phyloP scores from a whole-genome alignment of 2,888 invertebrate genomes.

The Abscondita cerata region DNA sequence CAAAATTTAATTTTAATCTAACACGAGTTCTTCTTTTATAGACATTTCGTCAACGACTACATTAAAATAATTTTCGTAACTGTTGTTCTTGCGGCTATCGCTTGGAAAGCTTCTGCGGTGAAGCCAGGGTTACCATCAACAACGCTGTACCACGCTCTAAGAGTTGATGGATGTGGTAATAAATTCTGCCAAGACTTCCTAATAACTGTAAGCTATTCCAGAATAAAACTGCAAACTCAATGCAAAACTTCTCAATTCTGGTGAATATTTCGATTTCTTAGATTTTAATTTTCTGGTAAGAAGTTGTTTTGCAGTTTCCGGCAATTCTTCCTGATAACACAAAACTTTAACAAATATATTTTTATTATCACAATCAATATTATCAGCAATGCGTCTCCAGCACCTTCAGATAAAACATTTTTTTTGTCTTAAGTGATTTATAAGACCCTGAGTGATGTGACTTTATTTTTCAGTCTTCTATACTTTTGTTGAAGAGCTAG shows the following conservation, averaged over 20 bases:
- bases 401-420: slow-evolving; percentile 17
- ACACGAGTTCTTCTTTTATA: slow-evolving; percentile 43
- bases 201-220: slow-evolving; percentile 47
- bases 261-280: slow-evolving; percentile 10
- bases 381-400: slow-evolving; percentile 4
- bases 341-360: too few species aligned
- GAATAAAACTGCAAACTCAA: slow-evolving; percentile 48
- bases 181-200: slow-evolving; percentile 37
- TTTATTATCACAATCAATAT: too few species aligned
- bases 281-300: slow-evolving; percentile 13
- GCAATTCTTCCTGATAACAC: too few species aligned
- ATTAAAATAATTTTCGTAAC: too few species aligned
- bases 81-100: slow-evolving; percentile 28
- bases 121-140: slow-evolving; percentile 22
- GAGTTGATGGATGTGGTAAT: slow-evolving; percentile 38
- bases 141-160: slow-evolving; percentile 35
- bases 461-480: slow-evolving; percentile 3
- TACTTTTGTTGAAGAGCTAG: slow-evolving; percentile 5
- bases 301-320: too few species aligned
- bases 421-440: not conserved
- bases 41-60: slow-evolving; percentile 47
- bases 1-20: slow-evolving; percentile 45
- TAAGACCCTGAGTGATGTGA: slow-evolving; percentile 10
- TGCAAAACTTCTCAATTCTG: slow-evolving; percentile 19
- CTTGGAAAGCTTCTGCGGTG: slow-evolving; percentile 39